Percentiles rank a stretch among this genome's conserved stretches.
Conservation (phyloP, 2,797 vertebrate species). For the Poecilia velifera region DNA sequence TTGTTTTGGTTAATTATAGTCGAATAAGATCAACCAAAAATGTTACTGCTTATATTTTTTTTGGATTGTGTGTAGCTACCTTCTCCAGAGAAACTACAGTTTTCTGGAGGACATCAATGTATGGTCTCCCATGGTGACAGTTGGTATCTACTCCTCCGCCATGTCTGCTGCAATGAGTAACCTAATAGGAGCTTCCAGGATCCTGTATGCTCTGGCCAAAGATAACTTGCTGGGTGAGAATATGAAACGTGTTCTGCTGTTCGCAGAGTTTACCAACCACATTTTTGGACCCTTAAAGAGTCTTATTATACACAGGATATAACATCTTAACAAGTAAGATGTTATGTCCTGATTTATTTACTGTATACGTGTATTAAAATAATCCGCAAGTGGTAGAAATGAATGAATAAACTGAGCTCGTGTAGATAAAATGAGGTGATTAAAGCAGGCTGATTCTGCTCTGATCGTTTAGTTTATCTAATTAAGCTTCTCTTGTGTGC, state of each 20-base stretch:
- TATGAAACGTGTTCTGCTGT: constrained; percentile 3
- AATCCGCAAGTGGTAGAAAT: background rate
- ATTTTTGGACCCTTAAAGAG: background rate
- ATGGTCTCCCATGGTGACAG: constrained; percentile 83
- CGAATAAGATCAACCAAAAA: background rate
- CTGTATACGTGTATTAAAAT: background rate
- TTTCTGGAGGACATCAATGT: constrained; percentile 84
- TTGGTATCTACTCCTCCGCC: constrained; percentile 83
- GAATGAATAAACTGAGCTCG: too few species aligned
- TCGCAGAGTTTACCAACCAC: background rate
- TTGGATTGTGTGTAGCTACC: constrained; percentile 59
- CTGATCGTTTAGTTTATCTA: constrained; percentile 8
- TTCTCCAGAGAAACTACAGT: constrained; percentile 83
- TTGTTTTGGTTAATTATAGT: background rate
- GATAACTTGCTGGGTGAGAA: constrained; percentile 85
- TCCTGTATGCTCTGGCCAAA: constrained; percentile 85
- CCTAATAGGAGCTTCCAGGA: constrained; percentile 85
- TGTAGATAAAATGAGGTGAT: background rate
- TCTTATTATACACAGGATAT: background rate
- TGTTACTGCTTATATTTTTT: background rate
- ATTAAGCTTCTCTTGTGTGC: constrained; percentile 41
- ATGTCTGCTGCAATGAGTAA: constrained; percentile 88
- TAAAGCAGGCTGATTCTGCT: background rate
- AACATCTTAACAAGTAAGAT: background rate
- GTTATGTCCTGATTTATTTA: background rate